These are phyloP conservation scores for Plumapathes pennacea DNA, from an alignment of 92 coral and sea anemone species.

Conservation along the genomic window DNA sequence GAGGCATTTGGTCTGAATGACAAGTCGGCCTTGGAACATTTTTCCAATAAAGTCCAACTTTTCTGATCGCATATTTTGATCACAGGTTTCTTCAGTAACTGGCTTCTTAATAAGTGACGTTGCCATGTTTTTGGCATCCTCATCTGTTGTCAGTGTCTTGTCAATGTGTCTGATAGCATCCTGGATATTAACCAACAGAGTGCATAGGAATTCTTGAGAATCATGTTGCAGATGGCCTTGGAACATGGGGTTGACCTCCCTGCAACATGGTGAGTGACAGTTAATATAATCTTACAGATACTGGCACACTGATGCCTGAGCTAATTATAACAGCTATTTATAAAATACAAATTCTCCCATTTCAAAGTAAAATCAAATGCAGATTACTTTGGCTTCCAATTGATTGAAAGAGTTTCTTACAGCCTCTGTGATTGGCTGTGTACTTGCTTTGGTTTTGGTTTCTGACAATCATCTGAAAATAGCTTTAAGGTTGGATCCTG, in stretches of 20 bases:
- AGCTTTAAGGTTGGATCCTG: too few relatives aligned
- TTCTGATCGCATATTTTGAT: neutral
- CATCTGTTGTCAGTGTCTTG: constrained; percentile 31
- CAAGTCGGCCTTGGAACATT: constrained; percentile 83
- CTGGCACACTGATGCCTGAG: too few relatives aligned
- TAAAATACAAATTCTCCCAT: too few relatives aligned
- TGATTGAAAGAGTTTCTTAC: too few relatives aligned
- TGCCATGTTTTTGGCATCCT: neutral
- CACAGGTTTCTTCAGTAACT: neutral
- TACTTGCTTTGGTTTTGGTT: too few relatives aligned
- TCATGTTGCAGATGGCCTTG: constrained; percentile 90
- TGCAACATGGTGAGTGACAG: constrained; percentile 23
- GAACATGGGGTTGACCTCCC: constrained; percentile 77
- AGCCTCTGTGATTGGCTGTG: too few relatives aligned
- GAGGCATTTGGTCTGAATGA: constrained; percentile 83
- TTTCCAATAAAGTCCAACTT: constrained; percentile 28
- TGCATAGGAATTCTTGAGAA: constrained; percentile 93
- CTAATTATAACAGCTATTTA: neutral
- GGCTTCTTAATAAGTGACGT: neutral
- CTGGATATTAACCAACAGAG: constrained; percentile 69
- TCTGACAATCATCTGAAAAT: too few relatives aligned
- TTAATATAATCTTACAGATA: too few relatives aligned
- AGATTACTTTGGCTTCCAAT: too few relatives aligned
- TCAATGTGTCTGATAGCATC: constrained; percentile 54
- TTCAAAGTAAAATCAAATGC: too few relatives aligned